Conservation (phyloP, 2,888 invertebrate genomes). For the Monochamus alternatus region DNA sequence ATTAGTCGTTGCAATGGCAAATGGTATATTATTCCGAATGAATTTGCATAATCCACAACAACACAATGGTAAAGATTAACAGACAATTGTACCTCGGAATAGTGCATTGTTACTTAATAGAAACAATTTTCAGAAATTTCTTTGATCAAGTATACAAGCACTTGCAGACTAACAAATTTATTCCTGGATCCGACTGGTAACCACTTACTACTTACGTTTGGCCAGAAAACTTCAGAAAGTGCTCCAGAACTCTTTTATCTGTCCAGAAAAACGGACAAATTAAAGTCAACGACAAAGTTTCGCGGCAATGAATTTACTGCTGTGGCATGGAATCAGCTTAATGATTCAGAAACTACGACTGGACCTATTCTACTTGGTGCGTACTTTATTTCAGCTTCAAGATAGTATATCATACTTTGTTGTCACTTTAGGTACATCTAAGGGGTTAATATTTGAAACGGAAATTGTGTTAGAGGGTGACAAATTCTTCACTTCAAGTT, state of each 20-base stretch:
- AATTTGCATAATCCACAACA: conserved; percentile 86
- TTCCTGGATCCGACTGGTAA: conserved; percentile 91
- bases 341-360: conserved; percentile 80
- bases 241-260: conserved; percentile 87
- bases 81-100: no score
- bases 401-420: not conserved
- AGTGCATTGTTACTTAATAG: no score
- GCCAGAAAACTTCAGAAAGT: conserved; percentile 74
- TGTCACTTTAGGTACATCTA: conserved; percentile 84
- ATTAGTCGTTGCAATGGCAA: conserved; percentile 88
- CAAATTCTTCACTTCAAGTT: conserved; percentile 83
- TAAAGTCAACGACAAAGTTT: conserved; percentile 79
- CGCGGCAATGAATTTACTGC: conserved; percentile 89
- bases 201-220: conserved; percentile 86
- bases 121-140: conserved; percentile 78
- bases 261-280: conserved; percentile 82
- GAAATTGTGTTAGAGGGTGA: conserved; percentile 89
- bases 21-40: conserved; percentile 85
- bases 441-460: conserved; percentile 92
- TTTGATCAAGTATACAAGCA: conserved; percentile 77
- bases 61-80: conserved; percentile 78
- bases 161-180: conserved; percentile 77
- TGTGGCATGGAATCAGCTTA: conserved; percentile 90
- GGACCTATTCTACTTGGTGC: conserved; percentile 84
- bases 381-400: not conserved